phyloP scores from a whole-genome alignment of 2,888 invertebrate species.

The Thymelicus acteon region DNA sequence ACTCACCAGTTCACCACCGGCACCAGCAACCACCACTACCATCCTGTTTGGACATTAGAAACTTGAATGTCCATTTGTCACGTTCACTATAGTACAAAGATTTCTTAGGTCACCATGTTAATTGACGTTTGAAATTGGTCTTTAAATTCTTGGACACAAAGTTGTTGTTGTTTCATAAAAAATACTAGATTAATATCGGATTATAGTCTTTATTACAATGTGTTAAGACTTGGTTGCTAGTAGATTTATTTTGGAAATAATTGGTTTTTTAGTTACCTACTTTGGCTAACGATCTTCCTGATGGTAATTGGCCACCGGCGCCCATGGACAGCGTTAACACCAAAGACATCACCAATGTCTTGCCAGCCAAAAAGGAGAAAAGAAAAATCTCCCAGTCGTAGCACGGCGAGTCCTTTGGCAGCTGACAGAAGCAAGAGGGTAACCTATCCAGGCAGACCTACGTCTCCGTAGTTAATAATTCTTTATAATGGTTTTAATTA shows the following conservation, averaged over 20 bases:
- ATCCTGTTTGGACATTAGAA: slow-evolving; percentile 71
- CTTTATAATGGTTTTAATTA: too few species aligned
- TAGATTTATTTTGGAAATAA: neutral
- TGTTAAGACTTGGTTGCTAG: neutral
- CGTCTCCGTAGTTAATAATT: too few species aligned
- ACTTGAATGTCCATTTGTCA: slow-evolving; percentile 73
- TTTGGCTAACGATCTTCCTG: too few species aligned
- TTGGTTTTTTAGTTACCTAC: too few species aligned
- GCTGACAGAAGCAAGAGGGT: too few species aligned
- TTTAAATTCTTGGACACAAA: neutral
- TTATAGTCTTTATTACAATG: slow-evolving; percentile 10
- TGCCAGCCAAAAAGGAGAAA: too few species aligned
- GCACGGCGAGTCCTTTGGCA: too few species aligned
- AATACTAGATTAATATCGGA: neutral
- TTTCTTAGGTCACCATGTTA: neutral
- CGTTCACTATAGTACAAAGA: neutral
- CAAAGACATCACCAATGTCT: too few species aligned
- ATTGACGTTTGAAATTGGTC: neutral
- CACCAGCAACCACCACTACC: slow-evolving; percentile 44
- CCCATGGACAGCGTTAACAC: too few species aligned
- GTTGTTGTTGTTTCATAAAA: neutral
- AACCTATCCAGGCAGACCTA: too few species aligned
- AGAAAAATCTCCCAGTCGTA: too few species aligned
- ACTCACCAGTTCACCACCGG: slow-evolving; percentile 41
- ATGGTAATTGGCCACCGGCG: too few species aligned